phyloP scores from a whole-genome alignment of 2,113 vertebrate genomes.

The human (Homo sapiens) region DNA sequence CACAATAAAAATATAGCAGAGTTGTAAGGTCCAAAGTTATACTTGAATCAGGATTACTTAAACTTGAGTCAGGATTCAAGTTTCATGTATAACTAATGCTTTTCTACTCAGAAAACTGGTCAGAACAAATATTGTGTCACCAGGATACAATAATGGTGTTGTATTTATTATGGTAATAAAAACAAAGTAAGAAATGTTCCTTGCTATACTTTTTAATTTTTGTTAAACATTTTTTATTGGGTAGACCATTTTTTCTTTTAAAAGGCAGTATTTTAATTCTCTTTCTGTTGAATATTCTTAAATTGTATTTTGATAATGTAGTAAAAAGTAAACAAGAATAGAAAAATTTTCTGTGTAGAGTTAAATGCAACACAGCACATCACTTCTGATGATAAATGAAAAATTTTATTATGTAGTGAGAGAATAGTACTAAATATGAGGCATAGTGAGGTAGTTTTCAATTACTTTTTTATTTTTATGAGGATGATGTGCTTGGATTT shows the following conservation, averaged over 20 bases:
- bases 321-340: not conserved
- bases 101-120: not conserved
- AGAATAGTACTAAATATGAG: not conserved
- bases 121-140: not conserved
- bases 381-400: not conserved
- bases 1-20: not conserved
- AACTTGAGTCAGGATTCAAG: not conserved
- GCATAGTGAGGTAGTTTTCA: not conserved
- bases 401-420: not conserved
- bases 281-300: not conserved
- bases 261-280: not conserved
- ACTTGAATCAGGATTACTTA: not conserved
- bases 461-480: slow-evolving; percentile 33
- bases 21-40: not conserved
- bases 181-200: not conserved
- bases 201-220: not conserved
- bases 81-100: not conserved
- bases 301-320: not conserved
- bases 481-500: slow-evolving; percentile 34
- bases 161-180: not conserved
- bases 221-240: not conserved
- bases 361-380: not conserved
- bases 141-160: not conserved
- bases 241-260: not conserved
- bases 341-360: not conserved